Conservation (phyloP, 2,888 invertebrate genomes). For the Xanthia togata region DNA sequence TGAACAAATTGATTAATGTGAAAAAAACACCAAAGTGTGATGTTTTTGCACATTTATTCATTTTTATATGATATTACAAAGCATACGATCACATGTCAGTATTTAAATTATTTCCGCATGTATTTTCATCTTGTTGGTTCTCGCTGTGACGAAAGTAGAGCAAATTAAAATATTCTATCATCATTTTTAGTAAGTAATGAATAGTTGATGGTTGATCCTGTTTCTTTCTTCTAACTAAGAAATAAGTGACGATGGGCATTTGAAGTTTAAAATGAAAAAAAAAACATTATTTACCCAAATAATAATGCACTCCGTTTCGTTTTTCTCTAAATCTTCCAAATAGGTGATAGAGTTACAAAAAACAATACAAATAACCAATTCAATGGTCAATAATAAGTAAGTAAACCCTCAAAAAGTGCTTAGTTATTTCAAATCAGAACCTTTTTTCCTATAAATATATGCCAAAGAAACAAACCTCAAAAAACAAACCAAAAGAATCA, state of each 20-base stretch:
- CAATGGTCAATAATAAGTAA: background rate
- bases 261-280: too few relatives aligned
- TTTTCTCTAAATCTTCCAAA: background rate
- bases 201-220: background rate
- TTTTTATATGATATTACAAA: background rate
- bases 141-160: slow-evolving; percentile 29
- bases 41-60: background rate
- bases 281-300: background rate
- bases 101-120: slow-evolving; percentile 17
- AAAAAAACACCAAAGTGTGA: background rate
- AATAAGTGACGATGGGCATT: background rate
- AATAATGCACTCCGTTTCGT: background rate
- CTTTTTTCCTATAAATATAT: too few relatives aligned
- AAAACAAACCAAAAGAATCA: background rate
- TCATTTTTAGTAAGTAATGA: background rate
- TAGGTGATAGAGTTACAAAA: background rate
- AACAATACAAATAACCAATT: background rate
- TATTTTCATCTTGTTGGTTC: slow-evolving; percentile 28
- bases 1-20: background rate
- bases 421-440: background rate
- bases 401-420: background rate
- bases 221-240: background rate
- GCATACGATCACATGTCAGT: slow-evolving; percentile 5
- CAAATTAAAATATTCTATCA: slow-evolving; percentile 8
- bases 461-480: background rate